Base-by-base conservation (phyloP, 1,140 invertebrate genomes). In the Sarcophaga bullata region DNA sequence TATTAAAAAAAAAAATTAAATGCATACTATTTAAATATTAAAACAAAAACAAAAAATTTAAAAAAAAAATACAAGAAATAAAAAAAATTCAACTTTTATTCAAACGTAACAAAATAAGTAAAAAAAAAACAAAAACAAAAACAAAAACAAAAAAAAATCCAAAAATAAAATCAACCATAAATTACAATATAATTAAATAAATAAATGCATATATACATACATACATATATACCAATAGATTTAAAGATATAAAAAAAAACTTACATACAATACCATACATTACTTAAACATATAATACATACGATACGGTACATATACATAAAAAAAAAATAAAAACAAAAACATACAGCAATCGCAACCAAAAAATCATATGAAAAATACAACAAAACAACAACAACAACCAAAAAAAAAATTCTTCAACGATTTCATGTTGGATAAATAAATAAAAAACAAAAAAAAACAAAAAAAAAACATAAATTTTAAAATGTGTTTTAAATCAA, bases 391-490 rank as follows among this genome's bases (percentile, higher is more conserved):
- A 17, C 17, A 68, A 4, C 62, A 68, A 17, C 62, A 68, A 68
- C 62, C 52, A 75, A 37, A 76, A 76, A 48, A 76, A 78, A 78
- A 78, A 78, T 37, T 2, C 48, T 78, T 78, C 75, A 48, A 78
- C 75, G 19, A 78, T 78, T 78, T 78, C 75, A 78, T 78, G 75
- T 78, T 78, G 75, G 75, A 78, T 78, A 49, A 78, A 78, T 78
- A 78, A 78, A 78, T 52, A 78, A 50, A 49, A n/a, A 78, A 50
- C 13, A 17, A 76, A 76, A 76, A 76, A 19, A 6, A 72, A 54
- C 1, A 72, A 25, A 9, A 72, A 68, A 15, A 72, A 72, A 72
- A 17, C 17, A 72, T 9, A 72, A 19, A 6, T 25, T 11, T 17
- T 17, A 0, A 10, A 50, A 48, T 19, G 75, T 78, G 75, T 78